Base-by-base conservation (phyloP, 2,797 vertebrate genomes). In the Muraenolepis orangiensis region DNA sequence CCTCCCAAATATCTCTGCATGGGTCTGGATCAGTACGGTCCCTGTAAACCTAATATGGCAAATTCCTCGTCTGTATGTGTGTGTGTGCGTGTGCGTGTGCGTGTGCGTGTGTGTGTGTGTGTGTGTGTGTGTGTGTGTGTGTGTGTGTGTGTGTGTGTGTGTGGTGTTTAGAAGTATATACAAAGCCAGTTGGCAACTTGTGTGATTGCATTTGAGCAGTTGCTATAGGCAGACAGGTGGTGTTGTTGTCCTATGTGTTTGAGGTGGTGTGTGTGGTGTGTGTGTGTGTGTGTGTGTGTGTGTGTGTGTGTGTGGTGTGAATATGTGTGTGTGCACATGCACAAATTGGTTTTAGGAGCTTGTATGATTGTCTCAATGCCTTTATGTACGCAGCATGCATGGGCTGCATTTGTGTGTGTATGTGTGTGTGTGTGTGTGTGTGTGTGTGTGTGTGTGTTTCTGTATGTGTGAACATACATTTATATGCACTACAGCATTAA, bases 201-300 rank as follows among this genome's bases (percentile, higher is more conserved):
- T 70, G 73, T 76, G 69, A 31, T 42, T 77, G n/a, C 76, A 72
- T 85, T 81, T 79, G 78, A 89, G 75, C 88, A 92, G 90, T 92
- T 92, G 90, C 85, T 79, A 71, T 40, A 69, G 68, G 82, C 51
- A 74, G 29, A 91, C 91, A 91, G 87, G 87, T 88, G 87, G 87
- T 88, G 87, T 84, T 68, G 69, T 12, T 31, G 78, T 80, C 71
- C 73, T 66, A 40, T 71, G 80, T 38, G 32, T 57, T 12, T 68
- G 70, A 72, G 74, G 70, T 61, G 72, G 75, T 72, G 68, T 67
- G 74, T 61, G 74, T 82, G 81, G 78, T 81, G 79, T 32, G 57
- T 26, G 16, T 32, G 30, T 23, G 30, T n/a, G 30, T 20, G 11
- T 32, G 75, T 71, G 73, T 31, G 69, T 26, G n/a, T 46, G 23